Conservation (phyloP, 1,140 invertebrate species). For the Belonocnema kinseyi region DNA sequence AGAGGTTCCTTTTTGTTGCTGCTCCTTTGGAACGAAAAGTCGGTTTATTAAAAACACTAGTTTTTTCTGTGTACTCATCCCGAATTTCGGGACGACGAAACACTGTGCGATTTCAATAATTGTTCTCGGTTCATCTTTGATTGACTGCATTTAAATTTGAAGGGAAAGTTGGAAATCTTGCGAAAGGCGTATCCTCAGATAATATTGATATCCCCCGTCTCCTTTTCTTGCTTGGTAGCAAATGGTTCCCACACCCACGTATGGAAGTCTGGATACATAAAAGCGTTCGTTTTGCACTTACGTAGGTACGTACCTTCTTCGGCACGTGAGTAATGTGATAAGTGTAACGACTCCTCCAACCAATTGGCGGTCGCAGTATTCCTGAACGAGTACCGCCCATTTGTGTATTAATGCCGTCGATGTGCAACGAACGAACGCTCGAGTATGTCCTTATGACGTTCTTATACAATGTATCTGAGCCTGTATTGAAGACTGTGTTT, state of each 20-base stretch:
- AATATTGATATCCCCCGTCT: slow-evolving; percentile 1
- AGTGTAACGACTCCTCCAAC: slow-evolving; percentile 63
- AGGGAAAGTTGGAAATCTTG: too few species aligned
- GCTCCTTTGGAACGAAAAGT: too few species aligned
- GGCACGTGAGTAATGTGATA: slow-evolving; percentile 60
- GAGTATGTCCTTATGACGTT: slow-evolving; percentile 13
- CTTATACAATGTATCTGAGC: slow-evolving; percentile 12
- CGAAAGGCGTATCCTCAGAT: too few species aligned
- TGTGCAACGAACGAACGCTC: slow-evolving; percentile 41
- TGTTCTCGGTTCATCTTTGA: too few species aligned
- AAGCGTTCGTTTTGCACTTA: slow-evolving; percentile 11
- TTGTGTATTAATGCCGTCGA: slow-evolving; percentile 59
- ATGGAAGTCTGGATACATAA: not conserved
- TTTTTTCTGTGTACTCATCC: too few species aligned
- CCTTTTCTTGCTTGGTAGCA: slow-evolving; percentile 24
- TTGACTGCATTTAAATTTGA: too few species aligned
- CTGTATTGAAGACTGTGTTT: not conserved
- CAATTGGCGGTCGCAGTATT: slow-evolving; percentile 63
- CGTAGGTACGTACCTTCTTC: slow-evolving; percentile 42
- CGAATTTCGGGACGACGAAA: too few species aligned
- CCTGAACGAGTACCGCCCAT: slow-evolving; percentile 61
- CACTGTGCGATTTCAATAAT: too few species aligned
- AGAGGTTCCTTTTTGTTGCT: too few species aligned
- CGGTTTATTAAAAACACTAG: too few species aligned
- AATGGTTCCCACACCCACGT: slow-evolving; percentile 57